phyloP scores from a whole-genome alignment of 2,113 vertebrate species.

The Hippocampus comes region DNA sequence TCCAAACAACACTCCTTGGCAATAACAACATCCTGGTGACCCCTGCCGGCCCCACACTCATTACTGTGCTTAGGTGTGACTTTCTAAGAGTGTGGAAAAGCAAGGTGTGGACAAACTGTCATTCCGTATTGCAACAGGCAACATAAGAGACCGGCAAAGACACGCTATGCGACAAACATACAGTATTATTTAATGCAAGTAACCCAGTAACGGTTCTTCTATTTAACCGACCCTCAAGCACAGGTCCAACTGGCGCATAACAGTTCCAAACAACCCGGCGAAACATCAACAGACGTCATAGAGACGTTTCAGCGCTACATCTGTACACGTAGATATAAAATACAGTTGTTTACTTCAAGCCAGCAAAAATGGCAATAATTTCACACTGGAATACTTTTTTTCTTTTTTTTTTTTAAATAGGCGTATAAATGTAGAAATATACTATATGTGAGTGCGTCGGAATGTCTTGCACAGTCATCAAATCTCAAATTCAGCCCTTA shows the following conservation, averaged over 20 bases:
- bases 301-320: not conserved
- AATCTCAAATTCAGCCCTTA: conserved; percentile 29
- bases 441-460: conserved; percentile 11
- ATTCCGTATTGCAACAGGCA: conserved; percentile 2
- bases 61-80: too few species aligned
- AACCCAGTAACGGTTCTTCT: not conserved
- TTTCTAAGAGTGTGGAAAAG: not conserved
- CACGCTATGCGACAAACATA: conserved; percentile 8
- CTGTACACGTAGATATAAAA: conserved; percentile 19
- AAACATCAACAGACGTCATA: not conserved
- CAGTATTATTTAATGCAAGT: not conserved
- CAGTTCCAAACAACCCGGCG: conserved; percentile 4
- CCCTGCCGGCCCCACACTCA: not conserved
- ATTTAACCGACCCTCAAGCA: not conserved
- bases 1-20: not conserved
- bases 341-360: conserved; percentile 3
- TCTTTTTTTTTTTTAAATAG: not conserved
- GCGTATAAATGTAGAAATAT: conserved; percentile 20
- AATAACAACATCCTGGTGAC: not conserved
- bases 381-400: conserved; percentile 7
- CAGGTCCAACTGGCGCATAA: not conserved
- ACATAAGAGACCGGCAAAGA: not conserved
- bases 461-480: conserved; percentile 11
- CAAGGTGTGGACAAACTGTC: not conserved
- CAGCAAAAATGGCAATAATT: conserved; percentile 12